A percentile compares a stretch with the other conserved stretches of the same genome.
Conservation (phyloP, 2,113 vertebrate genomes). For the Atlantisia rogersi region DNA sequence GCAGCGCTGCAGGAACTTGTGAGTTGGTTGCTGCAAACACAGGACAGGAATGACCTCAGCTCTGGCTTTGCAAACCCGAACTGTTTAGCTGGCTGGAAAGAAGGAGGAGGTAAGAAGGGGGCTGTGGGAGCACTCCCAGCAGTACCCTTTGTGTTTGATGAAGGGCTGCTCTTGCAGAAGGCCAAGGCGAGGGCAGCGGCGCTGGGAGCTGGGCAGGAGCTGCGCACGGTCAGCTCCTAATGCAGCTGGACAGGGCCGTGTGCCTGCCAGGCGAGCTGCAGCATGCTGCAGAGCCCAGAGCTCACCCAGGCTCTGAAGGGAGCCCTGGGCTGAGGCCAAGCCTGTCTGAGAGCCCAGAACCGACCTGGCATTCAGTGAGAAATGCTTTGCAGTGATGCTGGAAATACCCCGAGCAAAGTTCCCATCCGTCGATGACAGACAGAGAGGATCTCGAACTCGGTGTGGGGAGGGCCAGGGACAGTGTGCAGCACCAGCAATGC, state of each 20-base stretch:
- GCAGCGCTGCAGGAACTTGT: background rate
- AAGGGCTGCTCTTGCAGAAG: background rate
- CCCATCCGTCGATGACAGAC: background rate
- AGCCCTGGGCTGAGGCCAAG: background rate
- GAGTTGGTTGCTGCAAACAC: background rate
- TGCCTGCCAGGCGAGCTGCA: background rate
- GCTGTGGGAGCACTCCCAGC: background rate
- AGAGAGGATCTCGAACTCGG: accelerated
- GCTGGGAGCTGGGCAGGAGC: background rate
- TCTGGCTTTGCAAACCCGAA: background rate
- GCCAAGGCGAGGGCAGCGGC: background rate
- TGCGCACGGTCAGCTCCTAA: background rate
- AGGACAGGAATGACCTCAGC: background rate
- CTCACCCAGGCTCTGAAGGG: background rate
- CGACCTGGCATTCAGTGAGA: background rate
- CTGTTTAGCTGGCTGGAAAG: background rate
- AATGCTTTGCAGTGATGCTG: background rate
- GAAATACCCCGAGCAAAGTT: background rate
- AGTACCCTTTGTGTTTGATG: background rate
- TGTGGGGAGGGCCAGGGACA: background rate
- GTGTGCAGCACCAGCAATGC: background rate
- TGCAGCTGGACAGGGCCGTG: background rate
- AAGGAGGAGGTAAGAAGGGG: background rate
- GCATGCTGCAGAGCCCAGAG: background rate
- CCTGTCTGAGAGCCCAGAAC: background rate